phyloP scores from a whole-genome alignment of 2,797 vertebrate species.

The Neosilurus mollespiculum region DNA sequence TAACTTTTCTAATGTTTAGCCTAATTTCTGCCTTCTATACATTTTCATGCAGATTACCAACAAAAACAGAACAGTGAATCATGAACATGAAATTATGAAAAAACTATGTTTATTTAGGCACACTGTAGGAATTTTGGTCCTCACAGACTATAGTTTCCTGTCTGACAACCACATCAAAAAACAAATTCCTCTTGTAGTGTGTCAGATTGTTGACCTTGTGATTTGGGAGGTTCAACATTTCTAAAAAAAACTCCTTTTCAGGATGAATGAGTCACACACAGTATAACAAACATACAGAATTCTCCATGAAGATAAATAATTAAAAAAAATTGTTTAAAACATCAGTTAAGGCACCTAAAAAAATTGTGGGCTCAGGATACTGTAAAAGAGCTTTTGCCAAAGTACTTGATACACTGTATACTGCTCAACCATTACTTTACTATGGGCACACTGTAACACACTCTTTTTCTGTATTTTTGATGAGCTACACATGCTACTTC shows the following conservation, averaged over 20 bases:
- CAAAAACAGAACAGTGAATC: not conserved
- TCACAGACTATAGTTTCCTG: not conserved
- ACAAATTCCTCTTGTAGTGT: slow-evolving; percentile 1
- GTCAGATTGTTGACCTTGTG: slow-evolving; percentile 1
- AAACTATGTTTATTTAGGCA: slow-evolving; percentile 1
- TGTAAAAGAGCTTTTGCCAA: not conserved
- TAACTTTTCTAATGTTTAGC: not conserved
- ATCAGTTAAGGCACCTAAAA: not conserved
- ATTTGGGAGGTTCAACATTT: not conserved
- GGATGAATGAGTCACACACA: not conserved
- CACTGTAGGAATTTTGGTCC: not conserved
- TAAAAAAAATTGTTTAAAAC: not conserved
- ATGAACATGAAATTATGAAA: not conserved
- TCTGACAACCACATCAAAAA: slow-evolving; percentile 10
- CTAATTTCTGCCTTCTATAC: too few species aligned
- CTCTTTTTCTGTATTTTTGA: too few species aligned
- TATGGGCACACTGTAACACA: too few species aligned
- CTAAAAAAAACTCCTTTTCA: not conserved
- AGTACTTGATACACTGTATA: too few species aligned
- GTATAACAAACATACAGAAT: not conserved
- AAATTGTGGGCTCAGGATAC: not conserved
- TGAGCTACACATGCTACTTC: too few species aligned
- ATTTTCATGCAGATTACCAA: not conserved
- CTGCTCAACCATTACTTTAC: too few species aligned
- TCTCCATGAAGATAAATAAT: not conserved